Evolutionary conservation across 2,113 vertebrate genomes (phyloP).

Genomic region (Pseudolaguvia tuberculata): DNA sequence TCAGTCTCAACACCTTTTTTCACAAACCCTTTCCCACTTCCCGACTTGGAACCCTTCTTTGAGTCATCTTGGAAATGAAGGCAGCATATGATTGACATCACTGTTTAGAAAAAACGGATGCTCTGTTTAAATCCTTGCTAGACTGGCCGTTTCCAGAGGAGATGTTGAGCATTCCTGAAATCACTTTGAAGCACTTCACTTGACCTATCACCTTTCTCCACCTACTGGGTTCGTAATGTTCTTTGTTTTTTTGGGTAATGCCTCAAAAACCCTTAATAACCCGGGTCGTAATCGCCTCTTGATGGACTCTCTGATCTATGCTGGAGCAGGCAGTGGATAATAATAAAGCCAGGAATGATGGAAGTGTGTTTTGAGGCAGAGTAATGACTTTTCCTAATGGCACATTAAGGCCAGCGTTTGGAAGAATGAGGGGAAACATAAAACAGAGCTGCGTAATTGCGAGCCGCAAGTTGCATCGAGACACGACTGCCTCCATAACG

Average conservation of each 20-base stretch:
- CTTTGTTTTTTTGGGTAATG: conserved; percentile 9
- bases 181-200: not conserved
- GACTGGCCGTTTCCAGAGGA: not conserved
- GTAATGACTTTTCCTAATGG: conserved; percentile 38
- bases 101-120: conserved; percentile 12
- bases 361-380: conserved; percentile 31
- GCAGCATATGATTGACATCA: not conserved
- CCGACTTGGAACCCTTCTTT: conserved; percentile 1
- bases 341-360: conserved; percentile 22
- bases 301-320: conserved; percentile 5
- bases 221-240: not conserved
- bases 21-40: too few species aligned
- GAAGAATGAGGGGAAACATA: conserved; percentile 23
- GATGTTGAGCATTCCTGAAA: not conserved
- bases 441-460: conserved; percentile 12
- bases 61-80: conserved; percentile 4
- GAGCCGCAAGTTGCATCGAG: conserved; percentile 2
- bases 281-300: conserved; percentile 17
- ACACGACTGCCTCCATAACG: conserved; percentile 36
- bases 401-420: conserved; percentile 23
- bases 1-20: conserved; percentile 16
- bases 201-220: not conserved
- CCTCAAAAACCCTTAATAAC: conserved; percentile 32
- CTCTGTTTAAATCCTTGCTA: conserved; percentile 1
- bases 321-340: not conserved